These are phyloP conservation scores for Dyspetes luteomarginatus DNA, from an alignment of 2,888 invertebrate species.

Conservation along the genomic window DNA sequence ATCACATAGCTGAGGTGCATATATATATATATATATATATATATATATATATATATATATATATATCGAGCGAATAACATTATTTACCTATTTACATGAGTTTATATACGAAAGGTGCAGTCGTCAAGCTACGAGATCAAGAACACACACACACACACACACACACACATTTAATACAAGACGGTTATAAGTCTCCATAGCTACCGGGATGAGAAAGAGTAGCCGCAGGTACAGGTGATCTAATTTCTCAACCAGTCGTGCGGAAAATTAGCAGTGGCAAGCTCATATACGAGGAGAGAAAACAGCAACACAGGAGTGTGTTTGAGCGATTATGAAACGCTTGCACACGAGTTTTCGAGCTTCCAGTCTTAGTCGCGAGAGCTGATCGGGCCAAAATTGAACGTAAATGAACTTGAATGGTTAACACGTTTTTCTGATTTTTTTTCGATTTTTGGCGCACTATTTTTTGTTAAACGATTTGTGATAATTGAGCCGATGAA, in stretches of 20 bases:
- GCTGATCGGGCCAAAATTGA: constrained; percentile 62
- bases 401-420: background rate
- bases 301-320: constrained; percentile 38
- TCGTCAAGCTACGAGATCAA: constrained; percentile 38
- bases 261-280: constrained; percentile 81
- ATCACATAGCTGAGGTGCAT: constrained; percentile 18
- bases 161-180: constrained; percentile 9
- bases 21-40: constrained; percentile 44
- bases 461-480: constrained; percentile 48
- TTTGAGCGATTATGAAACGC: constrained; percentile 81
- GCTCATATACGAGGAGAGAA: constrained; percentile 4
- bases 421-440: constrained; percentile 17
- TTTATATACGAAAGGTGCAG: constrained; percentile 27
- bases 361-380: constrained; percentile 80
- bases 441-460: constrained; percentile 10
- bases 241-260: constrained; percentile 83
- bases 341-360: constrained; percentile 73
- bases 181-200: constrained; percentile 67
- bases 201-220: constrained; percentile 77
- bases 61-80: constrained; percentile 8
- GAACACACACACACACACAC: constrained; percentile 15
- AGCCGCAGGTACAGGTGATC: constrained; percentile 79
- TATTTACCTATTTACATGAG: constrained; percentile 15
- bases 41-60: constrained; percentile 28
- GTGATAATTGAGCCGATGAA: constrained; percentile 73